Percentiles rank a stretch among this genome's conserved stretches.
Conservation (phyloP, 2,113 vertebrate genomes). For the Addax nasomaculatus region DNA sequence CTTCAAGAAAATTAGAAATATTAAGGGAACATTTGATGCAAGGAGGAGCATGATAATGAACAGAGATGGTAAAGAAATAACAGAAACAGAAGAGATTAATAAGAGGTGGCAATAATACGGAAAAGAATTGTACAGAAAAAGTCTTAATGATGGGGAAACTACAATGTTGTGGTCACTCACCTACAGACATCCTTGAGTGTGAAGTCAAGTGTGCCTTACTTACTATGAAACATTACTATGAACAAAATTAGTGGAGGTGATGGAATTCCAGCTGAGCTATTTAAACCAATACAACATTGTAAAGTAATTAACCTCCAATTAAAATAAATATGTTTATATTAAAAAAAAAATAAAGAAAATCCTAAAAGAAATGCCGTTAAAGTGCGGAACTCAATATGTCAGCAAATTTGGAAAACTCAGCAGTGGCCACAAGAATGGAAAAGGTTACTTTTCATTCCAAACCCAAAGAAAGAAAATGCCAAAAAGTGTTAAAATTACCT, state of each 20-base stretch:
- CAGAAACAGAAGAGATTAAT: background rate
- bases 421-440: background rate
- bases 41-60: fast-evolving
- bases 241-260: background rate
- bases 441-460: background rate
- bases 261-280: background rate
- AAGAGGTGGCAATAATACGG: background rate
- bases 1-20: background rate
- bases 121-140: background rate
- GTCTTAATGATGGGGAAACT: background rate
- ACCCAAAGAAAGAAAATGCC: background rate
- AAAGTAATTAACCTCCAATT: no score
- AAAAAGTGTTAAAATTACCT: background rate
- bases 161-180: background rate
- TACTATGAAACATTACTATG: background rate
- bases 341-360: background rate
- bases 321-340: no score
- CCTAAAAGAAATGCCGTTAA: background rate
- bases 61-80: background rate
- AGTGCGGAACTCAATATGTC: background rate
- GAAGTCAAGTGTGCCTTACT: background rate
- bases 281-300: background rate
- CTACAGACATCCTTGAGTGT: background rate
- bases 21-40: background rate
- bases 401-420: background rate